Evolutionary conservation across 2,113 vertebrate genomes (phyloP).

Genomic region (Willisornis vidua): DNA sequence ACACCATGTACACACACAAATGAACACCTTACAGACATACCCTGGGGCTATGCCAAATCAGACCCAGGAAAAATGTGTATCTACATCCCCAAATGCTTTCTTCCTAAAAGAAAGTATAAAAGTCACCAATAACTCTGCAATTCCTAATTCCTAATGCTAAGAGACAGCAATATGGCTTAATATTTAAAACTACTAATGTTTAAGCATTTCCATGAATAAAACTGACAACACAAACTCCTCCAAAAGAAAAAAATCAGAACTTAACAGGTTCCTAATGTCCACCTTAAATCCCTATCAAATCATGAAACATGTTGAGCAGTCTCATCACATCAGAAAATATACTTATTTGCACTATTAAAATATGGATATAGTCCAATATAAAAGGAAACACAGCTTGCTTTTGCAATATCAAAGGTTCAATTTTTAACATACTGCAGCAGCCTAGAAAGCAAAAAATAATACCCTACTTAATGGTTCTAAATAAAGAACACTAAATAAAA

Average conservation of each 20-base stretch:
- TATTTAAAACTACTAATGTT: background rate
- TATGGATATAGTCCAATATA: background rate
- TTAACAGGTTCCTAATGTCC: background rate
- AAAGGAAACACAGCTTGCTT: background rate
- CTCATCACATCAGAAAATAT: background rate
- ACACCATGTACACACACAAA: background rate
- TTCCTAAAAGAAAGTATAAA: background rate
- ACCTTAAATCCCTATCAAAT: background rate
- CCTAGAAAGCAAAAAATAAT: background rate
- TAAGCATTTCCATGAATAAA: background rate
- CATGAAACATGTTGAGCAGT: background rate
- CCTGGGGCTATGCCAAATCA: background rate
- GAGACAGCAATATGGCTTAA: background rate
- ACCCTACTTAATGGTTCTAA: background rate
- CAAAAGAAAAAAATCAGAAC: background rate
- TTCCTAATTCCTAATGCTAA: background rate
- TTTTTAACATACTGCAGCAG: background rate
- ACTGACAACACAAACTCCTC: background rate
- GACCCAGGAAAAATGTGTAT: fast-evolving
- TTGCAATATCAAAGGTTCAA: background rate
- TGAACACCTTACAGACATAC: background rate
- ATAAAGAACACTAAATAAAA: background rate
- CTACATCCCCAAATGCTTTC: background rate
- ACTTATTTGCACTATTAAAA: background rate
- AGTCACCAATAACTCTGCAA: background rate